phyloP scores from a whole-genome alignment of 2,888 invertebrate species.

The Zelleria hepariella region DNA sequence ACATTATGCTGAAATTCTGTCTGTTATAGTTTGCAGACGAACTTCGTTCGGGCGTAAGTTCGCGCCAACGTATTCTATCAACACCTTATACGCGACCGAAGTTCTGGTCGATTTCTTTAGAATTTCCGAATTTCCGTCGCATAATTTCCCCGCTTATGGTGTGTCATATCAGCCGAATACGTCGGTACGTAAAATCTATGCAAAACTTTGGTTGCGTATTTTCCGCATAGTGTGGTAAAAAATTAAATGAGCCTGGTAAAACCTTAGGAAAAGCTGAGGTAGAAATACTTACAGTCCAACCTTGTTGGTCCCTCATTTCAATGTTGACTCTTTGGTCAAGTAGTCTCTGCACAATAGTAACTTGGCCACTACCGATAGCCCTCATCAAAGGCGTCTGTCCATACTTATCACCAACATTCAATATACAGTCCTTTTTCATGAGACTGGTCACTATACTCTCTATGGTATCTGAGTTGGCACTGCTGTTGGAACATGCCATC shows the following conservation, averaged over 20 bases:
- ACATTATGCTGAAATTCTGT: too few relatives aligned
- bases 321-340: slow-evolving; percentile 66
- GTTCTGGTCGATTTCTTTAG: too few relatives aligned
- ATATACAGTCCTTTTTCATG: slow-evolving; percentile 62
- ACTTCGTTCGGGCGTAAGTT: too few relatives aligned
- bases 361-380: slow-evolving; percentile 70
- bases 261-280: neutral
- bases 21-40: too few relatives aligned
- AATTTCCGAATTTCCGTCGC: too few relatives aligned
- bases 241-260: neutral
- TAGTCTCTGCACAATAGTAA: slow-evolving; percentile 64
- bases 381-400: slow-evolving; percentile 76
- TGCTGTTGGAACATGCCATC: slow-evolving; percentile 74
- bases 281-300: slow-evolving; percentile 70
- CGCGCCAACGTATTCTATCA: too few relatives aligned
- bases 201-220: too few relatives aligned
- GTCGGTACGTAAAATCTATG: too few relatives aligned
- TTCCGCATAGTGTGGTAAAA: too few relatives aligned
- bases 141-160: too few relatives aligned
- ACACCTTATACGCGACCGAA: too few relatives aligned
- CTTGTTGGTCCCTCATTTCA: slow-evolving; percentile 72
- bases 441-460: slow-evolving; percentile 61
- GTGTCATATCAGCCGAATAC: too few relatives aligned
- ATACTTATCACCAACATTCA: slow-evolving; percentile 69
- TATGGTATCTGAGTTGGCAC: slow-evolving; percentile 48